Percentiles rank a stretch among this genome's conserved stretches.
Conservation (phyloP, 2,797 vertebrate genomes). For the Cephalopachus bancanus region DNA sequence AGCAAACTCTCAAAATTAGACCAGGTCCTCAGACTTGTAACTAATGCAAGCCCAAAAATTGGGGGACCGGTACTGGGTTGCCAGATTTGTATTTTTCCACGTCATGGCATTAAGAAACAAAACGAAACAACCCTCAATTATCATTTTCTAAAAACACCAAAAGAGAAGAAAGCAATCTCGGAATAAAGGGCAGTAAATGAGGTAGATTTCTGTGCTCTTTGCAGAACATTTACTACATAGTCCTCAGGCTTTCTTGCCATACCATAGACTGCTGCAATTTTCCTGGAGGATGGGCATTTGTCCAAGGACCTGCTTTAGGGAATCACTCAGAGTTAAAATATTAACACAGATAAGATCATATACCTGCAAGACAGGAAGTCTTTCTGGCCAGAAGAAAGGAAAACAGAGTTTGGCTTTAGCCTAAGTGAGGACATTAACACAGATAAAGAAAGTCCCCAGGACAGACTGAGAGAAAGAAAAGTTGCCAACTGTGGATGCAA, state of each 20-base stretch:
- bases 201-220: conserved; percentile 62
- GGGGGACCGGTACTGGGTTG: not conserved
- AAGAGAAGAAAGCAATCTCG: conserved; percentile 47
- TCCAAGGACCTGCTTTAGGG: conserved; percentile 68
- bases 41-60: conserved; percentile 17
- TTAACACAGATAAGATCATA: conserved; percentile 62
- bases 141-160: conserved; percentile 60
- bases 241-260: conserved; percentile 40
- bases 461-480: conserved; percentile 49
- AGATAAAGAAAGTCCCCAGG: conserved; percentile 61
- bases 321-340: conserved; percentile 71
- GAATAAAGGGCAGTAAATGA: conserved; percentile 43
- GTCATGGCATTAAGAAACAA: conserved; percentile 62
- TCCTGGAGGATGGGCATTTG: conserved; percentile 54
- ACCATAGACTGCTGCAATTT: conserved; percentile 11
- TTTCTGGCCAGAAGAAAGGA: conserved; percentile 56
- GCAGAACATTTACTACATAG: conserved; percentile 9
- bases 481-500: conserved; percentile 61
- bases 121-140: conserved; percentile 40
- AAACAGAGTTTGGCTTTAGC: conserved; percentile 69
- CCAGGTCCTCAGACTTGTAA: conserved; percentile 58
- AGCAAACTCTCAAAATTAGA: conserved; percentile 71
- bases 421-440: conserved; percentile 54
- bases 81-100: conserved; percentile 65
- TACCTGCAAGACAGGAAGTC: conserved; percentile 68